Evolutionary conservation across 2,113 vertebrate genomes (phyloP).

Genomic region (Amphilophus citrinellus): DNA sequence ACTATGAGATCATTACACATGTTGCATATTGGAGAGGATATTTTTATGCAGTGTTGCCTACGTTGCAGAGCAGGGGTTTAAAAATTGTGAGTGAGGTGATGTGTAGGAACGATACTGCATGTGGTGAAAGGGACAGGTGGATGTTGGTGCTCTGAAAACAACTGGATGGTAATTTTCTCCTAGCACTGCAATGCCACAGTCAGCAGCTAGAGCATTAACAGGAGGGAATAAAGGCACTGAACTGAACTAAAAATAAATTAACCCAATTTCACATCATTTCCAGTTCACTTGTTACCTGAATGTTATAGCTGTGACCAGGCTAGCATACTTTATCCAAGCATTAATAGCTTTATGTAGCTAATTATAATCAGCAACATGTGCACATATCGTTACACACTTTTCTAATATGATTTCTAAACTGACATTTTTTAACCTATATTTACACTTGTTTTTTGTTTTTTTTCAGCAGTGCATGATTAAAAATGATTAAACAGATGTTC

Average conservation of each 20-base stretch:
- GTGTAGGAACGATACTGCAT: background rate
- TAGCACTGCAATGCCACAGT: background rate
- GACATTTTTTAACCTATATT: background rate
- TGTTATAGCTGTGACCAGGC: background rate
- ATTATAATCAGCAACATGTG: background rate
- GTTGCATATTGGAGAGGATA: constrained; percentile 45
- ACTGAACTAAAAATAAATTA: background rate
- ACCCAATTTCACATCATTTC: background rate
- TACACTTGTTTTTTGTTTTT: background rate
- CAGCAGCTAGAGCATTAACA: background rate
- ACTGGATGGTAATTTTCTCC: background rate
- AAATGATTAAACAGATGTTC: background rate
- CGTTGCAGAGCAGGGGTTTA: background rate
- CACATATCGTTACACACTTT: background rate
- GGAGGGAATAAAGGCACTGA: background rate
- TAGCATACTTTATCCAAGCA: background rate
- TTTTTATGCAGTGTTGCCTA: constrained; percentile 36
- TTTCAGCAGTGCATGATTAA: fast-evolving
- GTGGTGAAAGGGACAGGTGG: background rate
- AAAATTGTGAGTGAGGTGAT: background rate
- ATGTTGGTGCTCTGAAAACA: background rate
- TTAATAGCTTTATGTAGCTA: background rate
- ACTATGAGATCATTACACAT: constrained; percentile 23
- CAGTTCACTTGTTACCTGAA: background rate
- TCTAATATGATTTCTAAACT: background rate